Conservation (phyloP, 2,113 vertebrate species). For the Pelobates fuscus region DNA sequence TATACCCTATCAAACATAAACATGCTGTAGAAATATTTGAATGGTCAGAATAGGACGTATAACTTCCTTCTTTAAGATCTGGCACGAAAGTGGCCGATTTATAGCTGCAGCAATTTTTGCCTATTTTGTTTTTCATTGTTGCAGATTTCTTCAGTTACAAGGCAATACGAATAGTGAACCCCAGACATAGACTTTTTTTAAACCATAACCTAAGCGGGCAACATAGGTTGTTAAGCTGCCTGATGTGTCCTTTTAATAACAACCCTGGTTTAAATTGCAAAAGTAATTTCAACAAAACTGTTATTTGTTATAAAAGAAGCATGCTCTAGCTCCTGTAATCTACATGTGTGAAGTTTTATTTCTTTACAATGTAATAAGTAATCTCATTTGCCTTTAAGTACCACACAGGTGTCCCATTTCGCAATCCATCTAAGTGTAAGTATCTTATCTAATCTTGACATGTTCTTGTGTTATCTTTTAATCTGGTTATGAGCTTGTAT, state of each 20-base stretch:
- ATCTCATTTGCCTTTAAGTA: constrained; percentile 22
- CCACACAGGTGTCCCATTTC: constrained; percentile 28
- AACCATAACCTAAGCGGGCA: too few relatives aligned
- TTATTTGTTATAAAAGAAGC: background rate
- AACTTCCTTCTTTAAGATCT: too few relatives aligned
- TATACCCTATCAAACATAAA: too few relatives aligned
- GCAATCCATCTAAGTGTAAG: constrained; percentile 18
- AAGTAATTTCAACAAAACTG: background rate
- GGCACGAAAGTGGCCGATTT: too few relatives aligned
- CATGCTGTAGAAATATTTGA: too few relatives aligned
- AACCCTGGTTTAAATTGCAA: background rate
- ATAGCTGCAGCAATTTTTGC: too few relatives aligned
- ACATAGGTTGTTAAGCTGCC: too few relatives aligned
- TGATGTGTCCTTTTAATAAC: background rate
- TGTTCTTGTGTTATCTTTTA: constrained; percentile 41
- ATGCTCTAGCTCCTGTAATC: constrained; percentile 3
- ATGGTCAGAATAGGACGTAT: too few relatives aligned
- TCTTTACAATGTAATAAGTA: constrained; percentile 9
- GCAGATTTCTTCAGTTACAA: too few relatives aligned
- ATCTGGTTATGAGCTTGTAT: constrained; percentile 25
- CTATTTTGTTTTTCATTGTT: too few relatives aligned
- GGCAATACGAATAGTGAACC: too few relatives aligned
- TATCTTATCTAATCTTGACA: constrained; percentile 43
- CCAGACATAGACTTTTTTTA: too few relatives aligned
- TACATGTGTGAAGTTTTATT: constrained; percentile 6